Evolutionary conservation across 2,113 vertebrate genomes (phyloP), one percentile per base, ranked within the genome.

Genomic region (Picathartes gymnocephalus): DNA sequence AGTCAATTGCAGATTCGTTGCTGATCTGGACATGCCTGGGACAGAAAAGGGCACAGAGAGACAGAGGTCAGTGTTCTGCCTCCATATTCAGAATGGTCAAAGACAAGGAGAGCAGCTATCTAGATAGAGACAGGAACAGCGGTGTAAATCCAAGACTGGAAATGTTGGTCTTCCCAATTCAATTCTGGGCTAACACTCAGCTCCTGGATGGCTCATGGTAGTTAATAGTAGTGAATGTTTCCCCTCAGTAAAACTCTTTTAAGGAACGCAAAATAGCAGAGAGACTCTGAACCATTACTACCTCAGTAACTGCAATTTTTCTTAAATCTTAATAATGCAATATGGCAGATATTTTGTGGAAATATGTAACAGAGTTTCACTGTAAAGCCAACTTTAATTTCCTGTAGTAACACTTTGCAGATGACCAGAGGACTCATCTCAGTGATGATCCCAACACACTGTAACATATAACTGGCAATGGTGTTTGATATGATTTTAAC

Each of bases 1-100:
- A 99, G 97, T 99, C 98, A 96, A 99, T 99, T 81, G 99, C 99
- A 5, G 99, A 99, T 95, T 99, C 99, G 9, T 99, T 99, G 98
- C 99, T 99, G 98, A 99, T 99, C 98, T 99, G 99, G 97, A 99
- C 99, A 11, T 99, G 99, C 98, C 99, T 99, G 92, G 84, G 73
- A 82, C 27, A 78, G 25, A 96, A 66, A 57, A 47, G 39, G 45
- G 25, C 42, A 72, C 0, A 76, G 30, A 87, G 33, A 77, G 5
- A 91, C 31, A 54, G 51, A 15, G 23, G 31, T 97, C 86, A 31
- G 19, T 19, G 35, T 15, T 61, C 40, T 45, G 37, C 54, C 35
- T 68, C 35, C 12, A 28, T 15, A 23, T 15, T 61, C 53, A 20
- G 24, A 48, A 58, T 0, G 1, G 23, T 16, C 31, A n/a, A 62